phyloP scores from a whole-genome alignment of 2,888 invertebrate species.

The Zele albiditarsus region DNA sequence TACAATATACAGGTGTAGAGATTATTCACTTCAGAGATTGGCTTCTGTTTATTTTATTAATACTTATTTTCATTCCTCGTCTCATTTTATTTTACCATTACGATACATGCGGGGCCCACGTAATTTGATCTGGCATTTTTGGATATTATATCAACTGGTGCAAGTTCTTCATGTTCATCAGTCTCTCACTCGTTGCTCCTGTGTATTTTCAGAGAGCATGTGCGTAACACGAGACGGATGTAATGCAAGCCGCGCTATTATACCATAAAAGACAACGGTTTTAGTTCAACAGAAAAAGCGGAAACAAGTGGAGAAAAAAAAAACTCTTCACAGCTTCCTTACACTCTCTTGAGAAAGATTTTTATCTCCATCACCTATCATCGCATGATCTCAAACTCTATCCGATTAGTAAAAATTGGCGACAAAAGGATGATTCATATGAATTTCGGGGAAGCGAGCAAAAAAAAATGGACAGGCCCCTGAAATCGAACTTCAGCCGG shows the following conservation, averaged over 20 bases:
- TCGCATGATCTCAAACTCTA: neutral
- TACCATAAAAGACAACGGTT: conserved; percentile 62
- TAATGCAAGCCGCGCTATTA: conserved; percentile 71
- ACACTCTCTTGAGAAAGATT: neutral
- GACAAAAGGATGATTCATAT: conserved; percentile 11
- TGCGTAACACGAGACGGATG: conserved; percentile 69
- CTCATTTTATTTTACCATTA: neutral
- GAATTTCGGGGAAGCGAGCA: conserved; percentile 15
- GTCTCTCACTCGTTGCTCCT: neutral
- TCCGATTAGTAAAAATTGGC: neutral
- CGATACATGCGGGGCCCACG: conserved; percentile 1
- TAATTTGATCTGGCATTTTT: conserved; percentile 29
- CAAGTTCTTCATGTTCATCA: neutral
- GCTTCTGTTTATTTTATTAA: neutral
- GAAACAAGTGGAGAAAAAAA: conserved; percentile 29
- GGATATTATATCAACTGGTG: conserved; percentile 6
- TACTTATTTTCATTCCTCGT: neutral
- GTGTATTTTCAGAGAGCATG: conserved; percentile 22
- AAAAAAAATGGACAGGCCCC: conserved; percentile 7
- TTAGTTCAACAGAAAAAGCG: conserved; percentile 44
- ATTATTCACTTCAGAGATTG: neutral
- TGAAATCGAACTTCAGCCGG: conserved; percentile 23
- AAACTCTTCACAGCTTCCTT: neutral
- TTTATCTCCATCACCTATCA: neutral
- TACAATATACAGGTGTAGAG: neutral